These are phyloP conservation scores for Xiphorhynchus elegans DNA, from an alignment of 2,113 vertebrate genomes.

Conservation along the genomic window DNA sequence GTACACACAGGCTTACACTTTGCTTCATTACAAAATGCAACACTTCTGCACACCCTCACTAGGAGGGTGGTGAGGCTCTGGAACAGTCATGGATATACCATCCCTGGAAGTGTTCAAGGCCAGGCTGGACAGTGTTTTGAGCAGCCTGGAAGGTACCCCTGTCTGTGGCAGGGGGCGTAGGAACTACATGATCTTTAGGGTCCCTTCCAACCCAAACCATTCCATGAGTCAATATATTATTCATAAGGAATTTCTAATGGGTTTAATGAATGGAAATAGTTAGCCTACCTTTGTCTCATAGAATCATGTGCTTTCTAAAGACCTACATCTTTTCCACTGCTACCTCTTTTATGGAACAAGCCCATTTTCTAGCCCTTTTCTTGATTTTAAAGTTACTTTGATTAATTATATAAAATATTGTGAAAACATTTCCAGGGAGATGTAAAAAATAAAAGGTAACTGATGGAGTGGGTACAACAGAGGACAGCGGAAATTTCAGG, in stretches of 20 bases:
- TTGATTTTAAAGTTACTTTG: background rate
- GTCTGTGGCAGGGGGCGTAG: background rate
- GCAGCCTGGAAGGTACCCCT: background rate
- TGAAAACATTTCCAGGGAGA: background rate
- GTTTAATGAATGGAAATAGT: background rate
- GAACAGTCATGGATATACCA: accelerated
- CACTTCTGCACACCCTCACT: background rate
- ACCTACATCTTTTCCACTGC: background rate
- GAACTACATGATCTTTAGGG: background rate
- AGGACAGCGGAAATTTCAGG: background rate
- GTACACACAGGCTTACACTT: background rate
- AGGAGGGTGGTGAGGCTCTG: background rate
- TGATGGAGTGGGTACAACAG: background rate
- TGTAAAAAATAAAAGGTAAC: background rate
- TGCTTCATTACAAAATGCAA: background rate
- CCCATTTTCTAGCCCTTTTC: background rate
- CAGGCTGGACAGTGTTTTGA: background rate
- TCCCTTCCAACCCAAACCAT: background rate
- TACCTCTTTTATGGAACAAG: background rate
- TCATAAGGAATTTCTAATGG: background rate
- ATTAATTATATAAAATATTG: background rate
- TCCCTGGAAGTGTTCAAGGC: background rate
- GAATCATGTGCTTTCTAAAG: background rate
- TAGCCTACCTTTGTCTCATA: background rate
- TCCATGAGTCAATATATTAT: background rate